A percentile compares a stretch with the other conserved stretches of the same genome.
Evolutionary conservation across 64 coral and sea anemone genomes (phyloP).

Genomic region (Stichodactyla helianthus): DNA sequence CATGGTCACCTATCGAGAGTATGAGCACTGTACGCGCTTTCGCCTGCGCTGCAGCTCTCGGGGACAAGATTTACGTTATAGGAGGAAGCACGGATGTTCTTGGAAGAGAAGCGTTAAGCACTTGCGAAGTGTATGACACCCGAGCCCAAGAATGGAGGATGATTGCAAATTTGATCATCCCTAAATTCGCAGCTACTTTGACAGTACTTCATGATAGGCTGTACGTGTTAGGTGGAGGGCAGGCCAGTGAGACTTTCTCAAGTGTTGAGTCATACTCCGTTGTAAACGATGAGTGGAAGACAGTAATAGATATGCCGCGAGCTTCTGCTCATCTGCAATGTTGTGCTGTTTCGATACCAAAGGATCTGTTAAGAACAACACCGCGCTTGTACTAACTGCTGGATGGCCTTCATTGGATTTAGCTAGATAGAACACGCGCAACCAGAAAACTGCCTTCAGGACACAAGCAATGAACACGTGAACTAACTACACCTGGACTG

Average conservation of each 20-base stretch:
- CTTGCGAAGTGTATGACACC: constrained; percentile 39
- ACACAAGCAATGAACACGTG: background rate
- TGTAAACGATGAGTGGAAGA: constrained; percentile 21
- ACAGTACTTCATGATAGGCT: constrained; percentile 20
- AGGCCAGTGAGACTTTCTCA: constrained; percentile 1
- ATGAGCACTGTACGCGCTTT: constrained; percentile 33
- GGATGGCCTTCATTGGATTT: too few species aligned
- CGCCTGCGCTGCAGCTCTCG: constrained; percentile 23
- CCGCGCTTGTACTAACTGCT: background rate
- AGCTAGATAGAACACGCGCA: too few species aligned
- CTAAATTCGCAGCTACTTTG: constrained; percentile 41
- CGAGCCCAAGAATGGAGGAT: constrained; percentile 29
- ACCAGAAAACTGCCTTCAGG: background rate
- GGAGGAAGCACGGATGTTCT: constrained; percentile 36
- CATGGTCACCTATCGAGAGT: constrained; percentile 28
- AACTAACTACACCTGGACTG: background rate
- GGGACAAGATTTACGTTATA: constrained; percentile 40
- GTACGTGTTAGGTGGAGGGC: constrained; percentile 40
- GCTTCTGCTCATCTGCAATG: background rate
- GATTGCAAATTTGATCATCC: constrained; percentile 33
- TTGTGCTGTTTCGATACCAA: background rate
- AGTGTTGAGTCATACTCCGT: constrained; percentile 29
- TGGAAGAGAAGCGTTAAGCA: constrained; percentile 3
- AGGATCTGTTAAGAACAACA: background rate
- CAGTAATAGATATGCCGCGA: constrained; percentile 22